Evolutionary conservation across 1,140 invertebrate species (phyloP).

Genomic region (Schlechtendalia chinensis): DNA sequence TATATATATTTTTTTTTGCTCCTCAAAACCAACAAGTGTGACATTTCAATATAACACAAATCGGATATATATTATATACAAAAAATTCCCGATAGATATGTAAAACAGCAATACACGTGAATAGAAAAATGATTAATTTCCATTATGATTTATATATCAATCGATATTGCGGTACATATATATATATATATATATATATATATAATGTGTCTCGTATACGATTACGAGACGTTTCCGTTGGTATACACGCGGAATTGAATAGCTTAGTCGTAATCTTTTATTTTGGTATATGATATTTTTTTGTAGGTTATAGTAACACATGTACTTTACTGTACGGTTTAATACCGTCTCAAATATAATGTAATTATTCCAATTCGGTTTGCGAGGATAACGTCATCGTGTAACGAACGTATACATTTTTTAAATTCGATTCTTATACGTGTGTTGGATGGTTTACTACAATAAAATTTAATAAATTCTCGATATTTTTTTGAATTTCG

Average conservation of each 20-base stretch:
- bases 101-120: not conserved
- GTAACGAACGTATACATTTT: no score
- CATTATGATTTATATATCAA: not conserved
- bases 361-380: no score
- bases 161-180: not conserved
- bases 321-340: no score
- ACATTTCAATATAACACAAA: not conserved
- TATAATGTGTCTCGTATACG: not conserved
- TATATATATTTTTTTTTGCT: not conserved
- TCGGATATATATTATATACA: not conserved
- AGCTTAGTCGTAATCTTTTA: not conserved
- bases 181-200: not conserved
- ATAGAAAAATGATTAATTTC: not conserved
- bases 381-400: no score
- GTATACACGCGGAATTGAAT: not conserved
- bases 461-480: no score
- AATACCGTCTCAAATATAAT: no score
- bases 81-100: not conserved
- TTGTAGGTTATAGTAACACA: no score
- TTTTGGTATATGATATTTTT: no score
- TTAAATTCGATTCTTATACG: no score
- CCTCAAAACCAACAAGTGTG: not conserved
- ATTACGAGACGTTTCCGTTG: not conserved
- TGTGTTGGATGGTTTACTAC: no score
- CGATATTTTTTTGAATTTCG: no score